These are phyloP conservation scores for Anguilla megastoma DNA, from an alignment of 2,797 vertebrate genomes.

Conservation along the genomic window DNA sequence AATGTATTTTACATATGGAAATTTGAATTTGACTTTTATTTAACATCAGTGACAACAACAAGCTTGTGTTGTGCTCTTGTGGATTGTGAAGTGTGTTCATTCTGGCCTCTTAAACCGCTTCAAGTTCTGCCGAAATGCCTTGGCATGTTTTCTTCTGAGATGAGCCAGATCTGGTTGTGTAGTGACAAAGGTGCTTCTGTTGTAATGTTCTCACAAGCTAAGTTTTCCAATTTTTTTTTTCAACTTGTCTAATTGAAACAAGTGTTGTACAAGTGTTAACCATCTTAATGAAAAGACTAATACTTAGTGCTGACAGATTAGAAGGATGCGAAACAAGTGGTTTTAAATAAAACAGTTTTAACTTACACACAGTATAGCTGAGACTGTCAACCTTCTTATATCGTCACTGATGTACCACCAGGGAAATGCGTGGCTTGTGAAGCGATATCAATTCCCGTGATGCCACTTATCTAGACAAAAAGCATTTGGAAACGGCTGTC, in stretches of 20 bases:
- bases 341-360: neutral
- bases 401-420: neutral
- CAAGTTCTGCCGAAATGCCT: neutral
- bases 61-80: neutral
- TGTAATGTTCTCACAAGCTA: neutral
- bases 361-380: neutral
- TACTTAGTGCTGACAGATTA: neutral
- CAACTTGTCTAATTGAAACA: neutral
- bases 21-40: constrained; percentile 54
- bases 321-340: neutral
- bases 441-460: neutral
- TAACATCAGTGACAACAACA: constrained; percentile 32
- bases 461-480: neutral
- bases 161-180: neutral
- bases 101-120: neutral
- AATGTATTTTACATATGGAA: constrained; percentile 54
- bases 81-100: neutral
- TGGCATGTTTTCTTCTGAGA: neutral
- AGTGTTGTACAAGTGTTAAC: neutral
- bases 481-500: neutral
- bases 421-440: neutral
- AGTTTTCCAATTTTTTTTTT: neutral
- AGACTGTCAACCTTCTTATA: neutral
- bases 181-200: neutral
- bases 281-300: neutral